Base-by-base conservation (phyloP, 2,888 invertebrate species). In the Bugulina stolonifera region DNA sequence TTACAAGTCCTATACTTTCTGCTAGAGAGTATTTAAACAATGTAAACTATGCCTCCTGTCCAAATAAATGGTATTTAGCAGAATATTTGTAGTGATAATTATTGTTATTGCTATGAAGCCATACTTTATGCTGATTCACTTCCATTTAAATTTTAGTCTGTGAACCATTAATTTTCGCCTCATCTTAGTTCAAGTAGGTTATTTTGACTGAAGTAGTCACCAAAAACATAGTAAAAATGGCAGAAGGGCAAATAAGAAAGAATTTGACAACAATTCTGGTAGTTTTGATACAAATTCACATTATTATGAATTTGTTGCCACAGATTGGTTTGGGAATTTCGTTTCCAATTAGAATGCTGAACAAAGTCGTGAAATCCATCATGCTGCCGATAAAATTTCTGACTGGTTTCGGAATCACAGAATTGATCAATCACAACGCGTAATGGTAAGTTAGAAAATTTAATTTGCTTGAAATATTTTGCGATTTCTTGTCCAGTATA, bases 231-330 rank as follows among this genome's bases (percentile, higher is more conserved):
- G 43, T 43, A 43, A 43, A n/a, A 43, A 43, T 43, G 43, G 43
- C 43, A 43, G 43, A 43, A 43, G 43, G 43, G 18, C 5, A 10
- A 43, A 43, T 43, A 10, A 43, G 43, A 43, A 43, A 43, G 43
- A 43, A 43, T 18, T 43, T 43, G 43, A 43, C 43, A 10, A 43
- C 43, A 10, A 43, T 43, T 43, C 43, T 64, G 10, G 32, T 64
- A 14, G 32, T 64, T 25, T 27, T 64, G 25, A 64, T 64, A 64
- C 64, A 64, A n/a, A 32, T 64, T 64, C 64, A 64, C 3, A 64
- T 64, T 32, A 64, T 64, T 34, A 27, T 27, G 34, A 14, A 25
- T 64, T 32, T 64, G 5, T 32, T 64, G 10, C 64, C 64, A 29
- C 64, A 64, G 18, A 34, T 64, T 32, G 27, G 27, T n/a, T 34